Evolutionary conservation across 2,888 invertebrate genomes (phyloP), one percentile per base, ranked within the genome.

Genomic region (Odiellus spinosus): DNA sequence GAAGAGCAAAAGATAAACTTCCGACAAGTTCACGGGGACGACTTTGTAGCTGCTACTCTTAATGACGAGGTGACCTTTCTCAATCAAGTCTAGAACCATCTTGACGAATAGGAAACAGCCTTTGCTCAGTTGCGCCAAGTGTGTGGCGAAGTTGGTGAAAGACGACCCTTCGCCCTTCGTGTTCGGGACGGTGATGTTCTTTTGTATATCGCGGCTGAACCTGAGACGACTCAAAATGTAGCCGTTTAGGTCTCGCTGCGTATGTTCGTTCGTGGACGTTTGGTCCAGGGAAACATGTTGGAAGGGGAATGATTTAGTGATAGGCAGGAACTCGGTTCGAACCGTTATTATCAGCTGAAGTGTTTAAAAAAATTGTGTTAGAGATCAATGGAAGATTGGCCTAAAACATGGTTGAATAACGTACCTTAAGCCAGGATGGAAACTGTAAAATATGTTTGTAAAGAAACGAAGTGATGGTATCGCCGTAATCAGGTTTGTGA

Each of bases 81-180:
- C 90, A 55, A 95, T 77, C 56, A 95, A 75, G 69, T 95, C 91
- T 55, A 96, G 71, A 35, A 85, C 82, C 45, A 93, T 71, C 71
- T 91, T 90, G 53, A 86, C 78, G 68, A 86, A 93, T 53, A 95
- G 73, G 67, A 91, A 87, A 42, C 87, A 90, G 50, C 93, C 93
- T 61, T 80, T 77, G 55, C 87, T 80, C 50, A 90, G 67, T 48
- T 78, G 72, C 32, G 86, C 75, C 44, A 95, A 71, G 66, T 93
- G 87, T 51, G 82, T 78, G 3, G 84, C 79, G 65, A 95, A 88
- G 61, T 85, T 56, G 40, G 43, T 53, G 58, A 81, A 79, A 3
- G 76, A 73, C 44, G 75, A 73, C 14, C 50, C 55, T 59, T 60
- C 52, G 14, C 44, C 45, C 45, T 52, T 52, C 19, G 44, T 50